phyloP scores from a whole-genome alignment of 2,888 invertebrate genomes.

The Dynastes grantii region DNA sequence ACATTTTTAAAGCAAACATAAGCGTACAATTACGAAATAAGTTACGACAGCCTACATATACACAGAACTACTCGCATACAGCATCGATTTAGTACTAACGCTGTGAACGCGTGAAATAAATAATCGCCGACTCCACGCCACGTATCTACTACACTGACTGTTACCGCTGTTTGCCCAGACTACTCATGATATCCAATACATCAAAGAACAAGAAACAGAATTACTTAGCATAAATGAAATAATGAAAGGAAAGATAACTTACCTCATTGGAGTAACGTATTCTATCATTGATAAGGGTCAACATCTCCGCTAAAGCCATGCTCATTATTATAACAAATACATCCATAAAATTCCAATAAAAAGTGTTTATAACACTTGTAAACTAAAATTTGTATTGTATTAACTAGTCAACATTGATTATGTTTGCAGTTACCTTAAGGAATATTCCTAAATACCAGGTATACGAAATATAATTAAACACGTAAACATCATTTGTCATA shows the following conservation, averaged over 20 bases:
- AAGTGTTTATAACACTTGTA: conserved; percentile 59
- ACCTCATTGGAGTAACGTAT: conserved; percentile 26
- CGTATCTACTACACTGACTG: no score
- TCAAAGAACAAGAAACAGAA: no score
- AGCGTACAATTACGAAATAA: no score
- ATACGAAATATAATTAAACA: conserved; percentile 35
- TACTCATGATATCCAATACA: no score
- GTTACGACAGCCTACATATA: no score
- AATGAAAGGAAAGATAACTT: not conserved
- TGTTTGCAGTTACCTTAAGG: conserved; percentile 21
- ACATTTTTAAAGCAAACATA: no score
- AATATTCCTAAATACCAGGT: conserved; percentile 16
- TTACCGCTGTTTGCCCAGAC: no score
- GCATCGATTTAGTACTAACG: no score
- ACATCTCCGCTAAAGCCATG: conserved; percentile 61
- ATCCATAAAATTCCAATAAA: conserved; percentile 65
- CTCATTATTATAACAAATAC: conserved; percentile 65
- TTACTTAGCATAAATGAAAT: no score
- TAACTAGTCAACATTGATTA: not conserved
- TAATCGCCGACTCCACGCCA: no score
- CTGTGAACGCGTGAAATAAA: no score
- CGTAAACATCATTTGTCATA: conserved; percentile 26
- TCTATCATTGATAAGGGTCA: conserved; percentile 61
- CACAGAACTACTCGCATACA: no score
- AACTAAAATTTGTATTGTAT: conserved; percentile 58